Conservation (phyloP, 2,888 invertebrate species). For the Tolmerus cingulatus region DNA sequence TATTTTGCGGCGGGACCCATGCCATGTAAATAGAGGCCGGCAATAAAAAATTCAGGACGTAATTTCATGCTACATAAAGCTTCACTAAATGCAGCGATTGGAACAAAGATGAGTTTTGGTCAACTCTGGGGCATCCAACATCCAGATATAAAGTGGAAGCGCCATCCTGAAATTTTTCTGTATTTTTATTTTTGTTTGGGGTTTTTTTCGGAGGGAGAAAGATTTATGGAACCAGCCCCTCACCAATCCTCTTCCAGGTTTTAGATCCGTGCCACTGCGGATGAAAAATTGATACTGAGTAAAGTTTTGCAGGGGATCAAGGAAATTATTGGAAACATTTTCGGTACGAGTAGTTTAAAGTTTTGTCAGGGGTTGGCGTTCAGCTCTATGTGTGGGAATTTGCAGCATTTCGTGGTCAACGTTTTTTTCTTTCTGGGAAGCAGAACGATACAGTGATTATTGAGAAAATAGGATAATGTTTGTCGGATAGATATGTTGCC, state of each 20-base stretch:
- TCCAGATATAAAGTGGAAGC: neutral
- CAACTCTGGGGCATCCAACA: neutral
- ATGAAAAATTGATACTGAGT: neutral
- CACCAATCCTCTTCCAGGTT: neutral
- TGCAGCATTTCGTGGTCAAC: neutral
- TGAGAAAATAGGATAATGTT: neutral
- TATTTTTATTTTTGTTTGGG: neutral
- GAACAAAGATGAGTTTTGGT: constrained; percentile 40
- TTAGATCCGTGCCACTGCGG: neutral
- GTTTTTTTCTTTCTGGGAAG: neutral
- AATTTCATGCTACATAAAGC: constrained; percentile 47
- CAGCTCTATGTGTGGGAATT: neutral
- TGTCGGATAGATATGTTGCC: neutral
- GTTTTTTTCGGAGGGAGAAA: neutral
- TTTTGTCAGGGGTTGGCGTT: neutral
- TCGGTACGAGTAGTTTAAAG: neutral
- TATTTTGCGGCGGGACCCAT: neutral
- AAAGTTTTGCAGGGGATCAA: neutral
- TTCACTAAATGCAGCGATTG: constrained; percentile 41
- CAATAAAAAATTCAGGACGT: constrained; percentile 45
- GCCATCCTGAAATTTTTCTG: neutral
- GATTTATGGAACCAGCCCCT: neutral
- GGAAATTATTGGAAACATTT: neutral
- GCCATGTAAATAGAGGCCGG: constrained; percentile 22
- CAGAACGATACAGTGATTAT: neutral